Percentiles rank a stretch among this genome's conserved stretches.
Conservation (phyloP, 2,888 invertebrate genomes). For the Artemia sinica region DNA sequence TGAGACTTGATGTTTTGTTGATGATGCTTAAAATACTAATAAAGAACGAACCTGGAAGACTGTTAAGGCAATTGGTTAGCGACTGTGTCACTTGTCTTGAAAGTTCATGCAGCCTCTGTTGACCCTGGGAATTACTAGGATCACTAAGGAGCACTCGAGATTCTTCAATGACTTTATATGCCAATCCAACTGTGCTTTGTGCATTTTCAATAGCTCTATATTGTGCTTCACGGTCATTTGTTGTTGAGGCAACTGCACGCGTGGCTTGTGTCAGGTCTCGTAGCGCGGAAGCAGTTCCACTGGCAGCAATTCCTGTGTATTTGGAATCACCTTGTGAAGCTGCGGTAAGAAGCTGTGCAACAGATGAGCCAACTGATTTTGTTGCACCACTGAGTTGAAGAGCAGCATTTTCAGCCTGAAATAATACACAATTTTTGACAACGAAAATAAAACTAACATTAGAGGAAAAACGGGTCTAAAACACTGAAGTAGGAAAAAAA, state of each 20-base stretch:
- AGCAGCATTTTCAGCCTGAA: constrained; percentile 40
- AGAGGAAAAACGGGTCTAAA: constrained; percentile 4
- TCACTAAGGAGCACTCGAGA: background rate
- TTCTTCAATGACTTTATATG: constrained; percentile 5
- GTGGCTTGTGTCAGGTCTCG: constrained; percentile 53
- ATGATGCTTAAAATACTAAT: background rate
- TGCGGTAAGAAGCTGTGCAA: constrained; percentile 70
- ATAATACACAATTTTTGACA: constrained; percentile 7
- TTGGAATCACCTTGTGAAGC: constrained; percentile 61
- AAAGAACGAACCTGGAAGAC: background rate
- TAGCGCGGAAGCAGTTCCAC: constrained; percentile 59
- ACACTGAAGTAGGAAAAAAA: background rate
- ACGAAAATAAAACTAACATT: background rate
- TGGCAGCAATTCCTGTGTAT: constrained; percentile 60
- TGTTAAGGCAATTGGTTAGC: background rate
- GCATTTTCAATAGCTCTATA: constrained; percentile 39
- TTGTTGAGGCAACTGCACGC: constrained; percentile 57
- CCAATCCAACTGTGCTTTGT: constrained; percentile 34
- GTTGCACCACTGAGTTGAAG: constrained; percentile 42
- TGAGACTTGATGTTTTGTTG: no score
- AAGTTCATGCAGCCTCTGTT: background rate
- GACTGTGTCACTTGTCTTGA: constrained; percentile 5
- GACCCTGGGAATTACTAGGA: background rate
- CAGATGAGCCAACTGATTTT: constrained; percentile 61
- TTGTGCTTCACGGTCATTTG: constrained; percentile 41